Evolutionary conservation across 2,113 vertebrate species (phyloP).

Genomic region (Pseudorasbora parva): DNA sequence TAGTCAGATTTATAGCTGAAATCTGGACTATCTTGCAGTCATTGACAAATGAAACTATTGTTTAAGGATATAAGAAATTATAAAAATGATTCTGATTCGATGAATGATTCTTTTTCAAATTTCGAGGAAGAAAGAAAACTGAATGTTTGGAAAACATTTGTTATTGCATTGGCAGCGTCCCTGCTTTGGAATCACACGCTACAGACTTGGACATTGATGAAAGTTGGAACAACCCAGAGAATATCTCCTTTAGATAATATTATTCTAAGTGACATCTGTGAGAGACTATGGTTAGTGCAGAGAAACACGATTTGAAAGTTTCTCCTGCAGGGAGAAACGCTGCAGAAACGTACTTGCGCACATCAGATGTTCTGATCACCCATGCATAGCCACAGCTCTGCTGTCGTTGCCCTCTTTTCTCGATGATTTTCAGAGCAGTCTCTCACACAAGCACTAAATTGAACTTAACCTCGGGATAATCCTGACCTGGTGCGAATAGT

Average conservation of each 20-base stretch:
- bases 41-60: background rate
- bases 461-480: conserved; percentile 36
- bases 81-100: background rate
- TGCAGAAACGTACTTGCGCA: conserved; percentile 12
- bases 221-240: conserved; percentile 14
- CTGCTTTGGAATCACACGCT: background rate
- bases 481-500: background rate
- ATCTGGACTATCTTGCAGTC: background rate
- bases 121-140: background rate
- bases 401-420: conserved; percentile 22
- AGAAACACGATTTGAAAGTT: background rate
- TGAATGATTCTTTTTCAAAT: background rate
- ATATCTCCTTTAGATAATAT: background rate
- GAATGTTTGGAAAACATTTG: background rate
- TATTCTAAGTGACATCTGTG: conserved; percentile 31
- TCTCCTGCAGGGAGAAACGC: conserved; percentile 22
- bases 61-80: background rate
- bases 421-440: background rate
- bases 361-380: conserved; percentile 39
- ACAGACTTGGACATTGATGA: conserved; percentile 12
- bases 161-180: background rate
- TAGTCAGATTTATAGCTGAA: background rate
- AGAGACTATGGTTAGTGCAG: background rate
- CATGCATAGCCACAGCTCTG: conserved; percentile 27
- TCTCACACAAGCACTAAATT: conserved; percentile 10